Percentiles rank a stretch among this genome's conserved stretches.
Conservation (phyloP, 2,888 invertebrate species). For the Spodoptera littoralis region DNA sequence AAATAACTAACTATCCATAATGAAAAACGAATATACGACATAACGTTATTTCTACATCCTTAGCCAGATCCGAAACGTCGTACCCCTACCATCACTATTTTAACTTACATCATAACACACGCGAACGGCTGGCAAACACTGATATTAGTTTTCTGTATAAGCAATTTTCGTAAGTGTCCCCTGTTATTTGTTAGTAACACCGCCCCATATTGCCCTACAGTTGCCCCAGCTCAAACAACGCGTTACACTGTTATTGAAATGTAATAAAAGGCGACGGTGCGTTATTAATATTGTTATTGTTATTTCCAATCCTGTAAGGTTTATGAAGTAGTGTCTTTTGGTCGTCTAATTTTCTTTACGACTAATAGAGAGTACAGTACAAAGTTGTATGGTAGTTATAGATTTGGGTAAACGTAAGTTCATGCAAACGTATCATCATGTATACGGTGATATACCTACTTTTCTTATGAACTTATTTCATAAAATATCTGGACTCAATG, state of each 20-base stretch:
- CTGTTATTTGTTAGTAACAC: slow-evolving; percentile 82
- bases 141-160: slow-evolving; percentile 88
- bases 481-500: too few relatives aligned
- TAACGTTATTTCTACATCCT: too few relatives aligned
- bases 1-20: too few relatives aligned
- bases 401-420: too few relatives aligned
- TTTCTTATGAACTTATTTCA: too few relatives aligned
- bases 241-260: slow-evolving; percentile 79
- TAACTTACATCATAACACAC: slow-evolving; percentile 63
- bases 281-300: slow-evolving; percentile 58
- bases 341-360: too few relatives aligned
- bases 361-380: too few relatives aligned
- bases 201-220: slow-evolving; percentile 68
- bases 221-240: slow-evolving; percentile 71
- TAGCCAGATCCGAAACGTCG: too few relatives aligned
- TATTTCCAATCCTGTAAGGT: slow-evolving; percentile 13
- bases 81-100: slow-evolving; percentile 27
- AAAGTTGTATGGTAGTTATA: too few relatives aligned
- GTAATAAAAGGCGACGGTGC: slow-evolving; percentile 68
- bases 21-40: too few relatives aligned
- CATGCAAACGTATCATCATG: too few relatives aligned
- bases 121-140: slow-evolving; percentile 84
- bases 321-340: neutral
- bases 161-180: slow-evolving; percentile 88
- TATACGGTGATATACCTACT: too few relatives aligned